Evolutionary conservation across 2,888 invertebrate genomes (phyloP).

Genomic region (Andrena bicolor): DNA sequence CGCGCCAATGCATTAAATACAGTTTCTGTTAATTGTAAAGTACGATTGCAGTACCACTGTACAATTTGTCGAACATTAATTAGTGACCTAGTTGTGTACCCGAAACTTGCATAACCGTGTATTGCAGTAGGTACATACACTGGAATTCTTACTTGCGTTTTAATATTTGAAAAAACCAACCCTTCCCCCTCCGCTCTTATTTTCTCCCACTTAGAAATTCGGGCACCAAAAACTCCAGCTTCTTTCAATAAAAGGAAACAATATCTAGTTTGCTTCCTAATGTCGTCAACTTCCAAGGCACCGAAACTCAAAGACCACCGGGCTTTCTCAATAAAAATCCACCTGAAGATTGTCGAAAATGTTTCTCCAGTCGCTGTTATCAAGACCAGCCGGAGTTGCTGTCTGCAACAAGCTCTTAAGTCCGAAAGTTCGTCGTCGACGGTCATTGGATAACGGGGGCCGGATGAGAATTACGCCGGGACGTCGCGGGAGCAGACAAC

Average conservation of each 20-base stretch:
- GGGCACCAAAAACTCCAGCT: background rate
- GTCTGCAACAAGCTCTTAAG: background rate
- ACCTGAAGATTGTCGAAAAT: background rate
- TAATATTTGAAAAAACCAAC: background rate
- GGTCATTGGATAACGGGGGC: background rate
- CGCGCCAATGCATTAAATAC: slow-evolving; percentile 32
- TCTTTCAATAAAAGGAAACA: background rate
- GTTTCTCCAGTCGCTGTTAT: background rate
- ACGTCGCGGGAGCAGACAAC: slow-evolving; percentile 1
- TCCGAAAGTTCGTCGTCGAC: background rate
- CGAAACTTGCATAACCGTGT: slow-evolving; percentile 8
- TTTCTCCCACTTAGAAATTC: background rate
- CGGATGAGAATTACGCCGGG: slow-evolving; percentile 13
- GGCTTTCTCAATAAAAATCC: background rate
- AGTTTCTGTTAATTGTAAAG: slow-evolving; percentile 39
- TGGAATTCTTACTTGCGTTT: background rate
- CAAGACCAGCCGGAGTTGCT: background rate
- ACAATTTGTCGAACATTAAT: slow-evolving; percentile 42
- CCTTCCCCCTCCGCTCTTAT: no score
- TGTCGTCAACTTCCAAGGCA: background rate
- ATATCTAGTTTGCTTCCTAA: background rate
- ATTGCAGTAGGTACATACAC: slow-evolving; percentile 2
- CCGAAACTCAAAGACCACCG: background rate
- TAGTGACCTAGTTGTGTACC: slow-evolving; percentile 13
- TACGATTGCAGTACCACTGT: slow-evolving; percentile 25